Percentiles rank a stretch among this genome's conserved stretches.
phyloP scores from a whole-genome alignment of 2,888 invertebrate species.

The Lissocephala sabroskyi region DNA sequence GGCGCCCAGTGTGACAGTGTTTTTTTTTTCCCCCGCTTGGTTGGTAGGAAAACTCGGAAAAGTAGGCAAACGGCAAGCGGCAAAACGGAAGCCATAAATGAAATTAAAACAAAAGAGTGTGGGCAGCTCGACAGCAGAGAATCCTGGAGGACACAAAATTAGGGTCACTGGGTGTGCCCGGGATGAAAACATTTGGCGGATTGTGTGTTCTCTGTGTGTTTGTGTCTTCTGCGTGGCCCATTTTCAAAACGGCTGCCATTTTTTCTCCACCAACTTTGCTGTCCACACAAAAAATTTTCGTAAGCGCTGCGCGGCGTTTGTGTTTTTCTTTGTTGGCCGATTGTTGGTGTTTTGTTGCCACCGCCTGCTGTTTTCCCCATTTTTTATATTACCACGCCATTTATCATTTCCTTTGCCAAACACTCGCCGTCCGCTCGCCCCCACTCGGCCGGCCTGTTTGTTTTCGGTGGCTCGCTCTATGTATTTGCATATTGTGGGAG shows the following conservation, averaged over 20 bases:
- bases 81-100: constrained; percentile 64
- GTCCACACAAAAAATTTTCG: not conserved
- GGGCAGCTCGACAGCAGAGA: constrained; percentile 8
- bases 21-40: no score
- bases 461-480: constrained; percentile 17
- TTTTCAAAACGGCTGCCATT: constrained; percentile 56
- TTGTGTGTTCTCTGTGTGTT: constrained; percentile 8
- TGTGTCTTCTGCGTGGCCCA: constrained; percentile 18
- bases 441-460: constrained; percentile 17
- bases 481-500: constrained; percentile 29
- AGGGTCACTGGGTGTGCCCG: constrained; percentile 70
- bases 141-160: constrained; percentile 62
- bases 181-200: not conserved
- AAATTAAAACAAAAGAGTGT: constrained; percentile 51
- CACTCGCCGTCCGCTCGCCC: constrained; percentile 7
- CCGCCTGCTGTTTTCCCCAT: constrained; percentile 64
- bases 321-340: constrained; percentile 6
- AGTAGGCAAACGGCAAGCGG: constrained; percentile 22
- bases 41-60: constrained; percentile 30
- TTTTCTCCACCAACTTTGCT: constrained; percentile 38
- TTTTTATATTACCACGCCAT: constrained; percentile 68
- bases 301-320: not conserved
- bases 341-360: constrained; percentile 15
- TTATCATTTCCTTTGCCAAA: constrained; percentile 66
- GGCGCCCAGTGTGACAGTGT: not conserved